These are phyloP conservation scores for Diarsia dahlii DNA, from an alignment of 2,888 invertebrate genomes.

Conservation along the genomic window DNA sequence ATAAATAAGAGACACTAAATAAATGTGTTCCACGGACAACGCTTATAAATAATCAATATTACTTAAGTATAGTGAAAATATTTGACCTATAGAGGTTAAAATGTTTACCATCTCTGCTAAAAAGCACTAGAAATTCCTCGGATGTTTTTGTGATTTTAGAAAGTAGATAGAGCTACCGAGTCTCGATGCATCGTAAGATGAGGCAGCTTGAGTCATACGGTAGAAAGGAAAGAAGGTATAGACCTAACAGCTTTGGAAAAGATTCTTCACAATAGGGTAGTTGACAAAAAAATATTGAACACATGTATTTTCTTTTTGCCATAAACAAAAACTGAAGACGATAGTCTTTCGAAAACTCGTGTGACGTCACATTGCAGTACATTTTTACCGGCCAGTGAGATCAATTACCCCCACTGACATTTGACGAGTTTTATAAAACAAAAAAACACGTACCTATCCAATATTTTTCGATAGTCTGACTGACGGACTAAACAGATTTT, in stretches of 20 bases:
- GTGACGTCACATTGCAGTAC: too few relatives aligned
- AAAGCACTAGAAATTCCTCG: conserved; percentile 44
- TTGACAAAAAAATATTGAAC: too few relatives aligned
- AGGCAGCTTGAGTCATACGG: conserved; percentile 6
- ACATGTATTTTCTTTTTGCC: too few relatives aligned
- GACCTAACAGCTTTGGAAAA: neutral
- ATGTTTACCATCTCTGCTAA: conserved; percentile 45
- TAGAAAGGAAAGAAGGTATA: conserved; percentile 17
- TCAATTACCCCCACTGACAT: too few relatives aligned
- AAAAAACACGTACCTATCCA: too few relatives aligned
- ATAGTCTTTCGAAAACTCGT: too few relatives aligned
- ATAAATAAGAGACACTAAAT: neutral
- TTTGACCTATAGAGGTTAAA: conserved; percentile 9
- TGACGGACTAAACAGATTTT: too few relatives aligned
- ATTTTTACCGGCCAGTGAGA: too few relatives aligned
- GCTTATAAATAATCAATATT: too few relatives aligned
- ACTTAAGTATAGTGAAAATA: neutral
- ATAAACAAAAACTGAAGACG: too few relatives aligned
- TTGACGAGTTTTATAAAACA: too few relatives aligned
- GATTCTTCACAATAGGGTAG: neutral
- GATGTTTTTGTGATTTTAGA: conserved; percentile 65
- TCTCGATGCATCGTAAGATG: conserved; percentile 72
- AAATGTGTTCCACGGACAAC: neutral
- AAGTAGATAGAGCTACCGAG: conserved; percentile 61
- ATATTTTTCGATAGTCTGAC: too few relatives aligned